Base-by-base conservation (phyloP, 2,113 vertebrate genomes). In the Paracanthobrama guichenoti region DNA sequence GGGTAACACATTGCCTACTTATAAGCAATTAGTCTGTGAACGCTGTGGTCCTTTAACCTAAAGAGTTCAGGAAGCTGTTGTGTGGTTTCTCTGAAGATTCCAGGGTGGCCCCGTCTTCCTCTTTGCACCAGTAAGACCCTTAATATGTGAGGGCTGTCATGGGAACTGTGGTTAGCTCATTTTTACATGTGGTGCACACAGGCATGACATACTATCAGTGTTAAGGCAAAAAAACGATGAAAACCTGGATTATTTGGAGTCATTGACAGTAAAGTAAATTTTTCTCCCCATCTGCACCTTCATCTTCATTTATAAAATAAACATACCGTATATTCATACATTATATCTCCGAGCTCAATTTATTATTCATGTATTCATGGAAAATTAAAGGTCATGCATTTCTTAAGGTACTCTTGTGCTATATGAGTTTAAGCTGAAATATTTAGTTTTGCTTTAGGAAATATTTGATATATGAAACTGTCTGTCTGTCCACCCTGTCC, bases 61-160 rank as follows among this genome's bases (percentile, higher is more conserved):
- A 55, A 83, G 31, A 59, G 26, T 44, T 42, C 13, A 75, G 31
- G 69, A 87, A 87, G 80, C 72, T 14, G 60, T 78, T 72, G 28
- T 87, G 80, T 80, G 84, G 83, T 87, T 88, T 71, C 31, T 88
- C 60, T 87, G 75, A 84, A 83, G 80, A 77, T 73, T 88, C 22
- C 80, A 87, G 82, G 83, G 85, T 87, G 86, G 86, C 76, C 85
- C 2, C 14, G 66, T 76, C 48, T 67, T 50, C 83, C 59, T 53
- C 53, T 78, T n/a, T 59, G 26, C 35, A 83, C 66, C 53, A 50
- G 6, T 57, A 13, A 39, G 22, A 42, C 67, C 69, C 84, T 53
- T 50, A 46, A 73, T 79, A 78, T 66, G 48, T 77, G 80, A 81
- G 64, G 71, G 28, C 57, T 81, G 22, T 84, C 75, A 26, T 73